Evolutionary conservation across 1,140 invertebrate genomes (phyloP).

Genomic region (Dendrolimus punctatus): DNA sequence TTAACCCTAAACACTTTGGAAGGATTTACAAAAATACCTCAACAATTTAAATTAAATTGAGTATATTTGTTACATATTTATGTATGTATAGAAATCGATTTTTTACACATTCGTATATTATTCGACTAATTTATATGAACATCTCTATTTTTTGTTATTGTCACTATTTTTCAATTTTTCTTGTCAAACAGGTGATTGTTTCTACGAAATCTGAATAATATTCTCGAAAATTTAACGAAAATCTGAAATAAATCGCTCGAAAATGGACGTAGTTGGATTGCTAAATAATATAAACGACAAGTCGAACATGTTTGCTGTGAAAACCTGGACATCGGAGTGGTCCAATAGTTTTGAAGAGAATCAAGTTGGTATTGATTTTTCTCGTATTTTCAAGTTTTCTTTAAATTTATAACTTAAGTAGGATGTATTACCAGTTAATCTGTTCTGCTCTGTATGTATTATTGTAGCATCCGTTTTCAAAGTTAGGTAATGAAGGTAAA

Average conservation of each 20-base stretch:
- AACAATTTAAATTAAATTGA: no score
- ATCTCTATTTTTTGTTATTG: constrained; percentile 11
- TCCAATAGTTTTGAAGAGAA: constrained; percentile 63
- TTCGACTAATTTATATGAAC: background rate
- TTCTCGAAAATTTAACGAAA: constrained; percentile 10
- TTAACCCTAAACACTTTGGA: no score
- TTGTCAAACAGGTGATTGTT: constrained; percentile 40
- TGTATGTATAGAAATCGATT: no score
- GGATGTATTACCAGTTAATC: no score
- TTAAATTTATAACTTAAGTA: no score
- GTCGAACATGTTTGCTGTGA: constrained; percentile 59
- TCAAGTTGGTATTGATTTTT: constrained; percentile 61
- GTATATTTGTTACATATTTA: no score
- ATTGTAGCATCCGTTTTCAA: no score
- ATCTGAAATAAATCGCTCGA: constrained; percentile 21
- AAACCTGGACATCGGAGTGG: constrained; percentile 64
- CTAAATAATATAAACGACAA: constrained; percentile 61
- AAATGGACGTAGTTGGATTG: constrained; percentile 62
- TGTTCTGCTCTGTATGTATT: no score
- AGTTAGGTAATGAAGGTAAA: constrained; percentile 16
- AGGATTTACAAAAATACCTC: no score
- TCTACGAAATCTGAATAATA: constrained; percentile 12
- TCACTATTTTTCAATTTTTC: constrained; percentile 4
- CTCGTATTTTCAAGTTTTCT: constrained; percentile 3
- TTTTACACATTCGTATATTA: background rate